Evolutionary conservation across 2,113 vertebrate species (phyloP).

Genomic region (Oreotragus oreotragus): DNA sequence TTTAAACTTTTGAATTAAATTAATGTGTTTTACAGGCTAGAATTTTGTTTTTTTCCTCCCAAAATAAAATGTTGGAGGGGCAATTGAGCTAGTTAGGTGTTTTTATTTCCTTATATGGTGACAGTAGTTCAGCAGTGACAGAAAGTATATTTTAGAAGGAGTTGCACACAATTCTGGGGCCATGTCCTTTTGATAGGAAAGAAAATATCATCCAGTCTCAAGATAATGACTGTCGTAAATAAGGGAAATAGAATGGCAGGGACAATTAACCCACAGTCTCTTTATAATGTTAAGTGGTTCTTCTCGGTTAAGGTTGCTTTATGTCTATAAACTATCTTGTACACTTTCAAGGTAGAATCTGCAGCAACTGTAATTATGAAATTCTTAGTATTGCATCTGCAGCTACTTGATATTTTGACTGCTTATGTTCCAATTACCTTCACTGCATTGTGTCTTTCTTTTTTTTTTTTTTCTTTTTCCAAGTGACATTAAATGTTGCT

Average conservation of each 20-base stretch:
- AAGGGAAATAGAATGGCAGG: constrained; percentile 43
- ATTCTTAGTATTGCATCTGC: neutral
- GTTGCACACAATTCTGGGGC: neutral
- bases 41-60: neutral
- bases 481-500: neutral
- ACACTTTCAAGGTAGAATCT: constrained; percentile 48
- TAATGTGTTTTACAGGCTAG: neutral
- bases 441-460: neutral
- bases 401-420: neutral
- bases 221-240: constrained; percentile 43
- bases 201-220: constrained; percentile 47
- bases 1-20: neutral
- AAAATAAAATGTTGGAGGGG: neutral
- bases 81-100: neutral
- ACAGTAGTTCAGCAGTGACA: neutral
- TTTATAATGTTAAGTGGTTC: constrained; percentile 26
- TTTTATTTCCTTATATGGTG: constrained; percentile 32
- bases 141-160: neutral
- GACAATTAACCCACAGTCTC: constrained; percentile 48
- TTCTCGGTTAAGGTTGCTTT: constrained; percentile 4
- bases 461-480: fast-evolving
- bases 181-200: constrained; percentile 35
- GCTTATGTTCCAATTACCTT: neutral
- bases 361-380: neutral
- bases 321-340: constrained; percentile 1